Percentiles rank a stretch among this genome's conserved stretches.
Conservation (phyloP, 2,113 vertebrate species). For the Turdus rufiventris region DNA sequence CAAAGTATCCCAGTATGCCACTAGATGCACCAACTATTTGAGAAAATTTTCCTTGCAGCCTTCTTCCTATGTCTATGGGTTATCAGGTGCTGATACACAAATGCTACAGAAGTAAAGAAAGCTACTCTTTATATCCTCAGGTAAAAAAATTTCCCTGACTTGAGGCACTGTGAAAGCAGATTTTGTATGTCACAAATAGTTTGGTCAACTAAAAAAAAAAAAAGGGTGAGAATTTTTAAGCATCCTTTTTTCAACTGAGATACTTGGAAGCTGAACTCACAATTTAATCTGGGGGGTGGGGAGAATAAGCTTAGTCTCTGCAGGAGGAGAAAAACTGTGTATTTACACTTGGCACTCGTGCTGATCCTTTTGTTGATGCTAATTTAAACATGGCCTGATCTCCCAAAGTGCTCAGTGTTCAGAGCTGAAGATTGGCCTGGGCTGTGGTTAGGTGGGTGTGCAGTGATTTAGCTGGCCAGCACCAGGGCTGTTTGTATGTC, state of each 20-base stretch:
- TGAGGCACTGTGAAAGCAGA: background rate
- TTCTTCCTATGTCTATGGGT: background rate
- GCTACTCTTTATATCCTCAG: background rate
- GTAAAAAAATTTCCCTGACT: background rate
- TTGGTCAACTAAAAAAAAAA: background rate
- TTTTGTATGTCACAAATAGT: background rate
- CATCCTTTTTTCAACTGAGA: background rate
- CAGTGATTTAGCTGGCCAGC: background rate
- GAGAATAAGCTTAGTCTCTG: background rate
- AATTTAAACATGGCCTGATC: background rate
- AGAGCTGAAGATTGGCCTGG: background rate
- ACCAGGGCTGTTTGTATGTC: background rate
- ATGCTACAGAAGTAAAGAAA: background rate
- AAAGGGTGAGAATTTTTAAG: background rate
- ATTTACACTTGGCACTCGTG: background rate
- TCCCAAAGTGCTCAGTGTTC: background rate
- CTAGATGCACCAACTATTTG: background rate
- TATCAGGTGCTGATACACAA: background rate
- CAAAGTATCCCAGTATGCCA: background rate
- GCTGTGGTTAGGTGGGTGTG: background rate
- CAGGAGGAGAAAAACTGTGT: background rate
- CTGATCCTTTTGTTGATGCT: background rate
- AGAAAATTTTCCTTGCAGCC: background rate
- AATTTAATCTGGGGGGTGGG: background rate
- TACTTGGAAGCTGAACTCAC: background rate